Base-by-base conservation (phyloP, 1,140 invertebrate species). In the Berghia stephanieae region DNA sequence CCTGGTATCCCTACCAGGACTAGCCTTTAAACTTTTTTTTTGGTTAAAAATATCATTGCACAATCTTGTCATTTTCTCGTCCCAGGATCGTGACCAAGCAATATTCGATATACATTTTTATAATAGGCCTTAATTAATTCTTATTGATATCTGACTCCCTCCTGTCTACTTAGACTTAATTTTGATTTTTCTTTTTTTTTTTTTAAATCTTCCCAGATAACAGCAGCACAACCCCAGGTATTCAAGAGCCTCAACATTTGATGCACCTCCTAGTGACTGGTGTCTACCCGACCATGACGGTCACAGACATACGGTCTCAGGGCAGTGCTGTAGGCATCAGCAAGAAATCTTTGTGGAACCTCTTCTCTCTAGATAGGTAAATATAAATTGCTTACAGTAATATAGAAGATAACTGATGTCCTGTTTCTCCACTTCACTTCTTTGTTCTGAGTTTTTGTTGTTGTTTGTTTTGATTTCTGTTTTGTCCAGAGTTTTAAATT, bases 271-370 rank as follows among this genome's bases (percentile, higher is more conserved):
- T 89, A 60, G 81, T 82, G 5, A 86, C 85, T 55, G 89, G 89
- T 24, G 88, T 90, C 21, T 90, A 86, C 80, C 89, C 89, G 8
- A 80, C 82, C 0, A 80, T 90, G 82, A 78, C 81, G 4, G 82
- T 89, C 60, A 86, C 83, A 5, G 89, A 90, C 81, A 86, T 88
- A 16, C 84, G 86, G 13, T 87, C 86, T 38, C 81, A 82, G 63
- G 88, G 88, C 46, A 87, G 86, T 71, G 84, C 86, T 57, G 78
- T 85, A 34, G 83, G 85, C 57, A 85, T 90, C 71, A 89, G 87
- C 80, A 90, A 90, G 80, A 87, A 88, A 73, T 84, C 86, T 68
- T 81, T 90, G 10, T 90, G 88, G 88, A 79, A 82, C 40, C 79
- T 88, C 10, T 88, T 90, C 68, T 87, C 84, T 34, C 76, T 89